Percentiles rank a stretch among this genome's conserved stretches.
Conservation (phyloP, 2,797 vertebrate genomes). For the Aulostomus chinensis region DNA sequence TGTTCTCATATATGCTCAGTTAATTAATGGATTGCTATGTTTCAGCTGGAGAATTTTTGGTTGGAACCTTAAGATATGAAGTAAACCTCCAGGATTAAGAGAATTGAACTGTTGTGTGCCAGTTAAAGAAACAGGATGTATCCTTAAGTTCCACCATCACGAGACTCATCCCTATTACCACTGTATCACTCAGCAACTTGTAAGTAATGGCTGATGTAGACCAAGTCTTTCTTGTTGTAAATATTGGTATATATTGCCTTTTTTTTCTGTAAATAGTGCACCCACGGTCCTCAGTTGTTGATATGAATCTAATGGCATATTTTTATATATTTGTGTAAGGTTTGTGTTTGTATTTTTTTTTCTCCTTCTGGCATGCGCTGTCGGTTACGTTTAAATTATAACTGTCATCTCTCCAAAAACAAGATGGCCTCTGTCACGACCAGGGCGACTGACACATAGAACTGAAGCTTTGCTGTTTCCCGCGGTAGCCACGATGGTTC, state of each 20-base stretch:
- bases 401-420: constrained; percentile 57
- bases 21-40: too few relatives aligned
- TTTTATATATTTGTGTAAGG: constrained; percentile 87
- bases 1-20: too few relatives aligned
- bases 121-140: too few relatives aligned
- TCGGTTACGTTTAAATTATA: constrained; percentile 78
- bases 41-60: too few relatives aligned
- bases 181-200: constrained; percentile 59
- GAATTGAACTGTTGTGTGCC: too few relatives aligned
- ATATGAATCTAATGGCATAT: constrained; percentile 88
- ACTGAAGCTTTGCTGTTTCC: too few relatives aligned
- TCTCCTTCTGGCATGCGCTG: constrained; percentile 52
- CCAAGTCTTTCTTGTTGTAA: constrained; percentile 78
- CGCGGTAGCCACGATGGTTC: constrained; percentile 11
- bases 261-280: constrained; percentile 86
- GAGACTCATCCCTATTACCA: constrained; percentile 28
- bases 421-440: constrained; percentile 24
- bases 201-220: constrained; percentile 71
- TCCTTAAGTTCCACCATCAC: constrained; percentile 34
- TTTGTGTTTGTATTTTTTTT: constrained; percentile 60
- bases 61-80: too few relatives aligned
- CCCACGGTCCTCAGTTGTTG: constrained; percentile 81
- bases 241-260: constrained; percentile 83
- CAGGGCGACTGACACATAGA: too few relatives aligned
- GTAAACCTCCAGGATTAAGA: too few relatives aligned